These are phyloP conservation scores for Myxocyprinus asiaticus DNA, from an alignment of 2,113 vertebrate species.

Conservation along the genomic window DNA sequence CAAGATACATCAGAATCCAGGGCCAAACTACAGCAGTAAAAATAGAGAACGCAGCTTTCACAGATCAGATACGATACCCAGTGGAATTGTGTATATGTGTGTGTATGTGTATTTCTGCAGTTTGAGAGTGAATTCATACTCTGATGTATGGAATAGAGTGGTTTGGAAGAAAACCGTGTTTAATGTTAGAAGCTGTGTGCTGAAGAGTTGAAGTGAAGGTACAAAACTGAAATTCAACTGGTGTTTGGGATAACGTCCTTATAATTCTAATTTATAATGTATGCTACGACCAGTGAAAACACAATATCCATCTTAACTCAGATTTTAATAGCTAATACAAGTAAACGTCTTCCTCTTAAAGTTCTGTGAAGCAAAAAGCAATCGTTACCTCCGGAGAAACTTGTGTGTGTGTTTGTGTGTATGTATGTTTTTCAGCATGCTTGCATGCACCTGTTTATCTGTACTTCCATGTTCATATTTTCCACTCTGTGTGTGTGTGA, in stretches of 20 bases:
- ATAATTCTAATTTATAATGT: too few species aligned
- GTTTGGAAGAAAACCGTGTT: background rate
- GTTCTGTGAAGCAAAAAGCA: constrained; percentile 24
- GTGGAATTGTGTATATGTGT: constrained; percentile 53
- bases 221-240: too few species aligned
- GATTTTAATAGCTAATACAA: background rate
- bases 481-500: background rate
- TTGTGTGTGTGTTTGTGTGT: background rate
- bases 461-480: constrained; percentile 10
- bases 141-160: constrained; percentile 14
- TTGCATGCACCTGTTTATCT: constrained; percentile 15
- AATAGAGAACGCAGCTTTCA: constrained; percentile 55
- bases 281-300: background rate
- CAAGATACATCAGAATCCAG: constrained; percentile 52
- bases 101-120: background rate
- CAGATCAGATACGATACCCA: constrained; percentile 54
- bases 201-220: too few species aligned
- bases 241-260: too few species aligned
- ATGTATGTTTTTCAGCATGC: constrained; percentile 33
- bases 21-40: constrained; percentile 51
- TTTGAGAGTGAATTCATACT: background rate
- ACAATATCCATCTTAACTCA: background rate
- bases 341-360: constrained; percentile 16
- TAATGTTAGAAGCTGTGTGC: too few species aligned
- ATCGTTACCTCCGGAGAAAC: constrained; percentile 4